Conservation (phyloP, 2,113 vertebrate species). For the Periophthalmus modestus region DNA sequence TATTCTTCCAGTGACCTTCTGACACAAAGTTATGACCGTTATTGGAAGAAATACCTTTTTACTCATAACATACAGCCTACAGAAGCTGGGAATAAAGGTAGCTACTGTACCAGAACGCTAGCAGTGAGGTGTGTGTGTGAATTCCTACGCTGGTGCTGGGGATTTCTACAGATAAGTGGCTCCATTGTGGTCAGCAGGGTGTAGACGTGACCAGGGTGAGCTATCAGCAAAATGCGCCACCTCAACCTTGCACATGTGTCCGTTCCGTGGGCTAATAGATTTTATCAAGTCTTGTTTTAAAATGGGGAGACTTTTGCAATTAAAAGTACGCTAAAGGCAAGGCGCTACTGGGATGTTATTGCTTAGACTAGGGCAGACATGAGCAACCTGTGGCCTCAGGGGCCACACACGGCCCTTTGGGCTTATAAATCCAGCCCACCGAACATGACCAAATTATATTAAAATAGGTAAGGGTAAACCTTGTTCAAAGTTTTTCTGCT, state of each 20-base stretch:
- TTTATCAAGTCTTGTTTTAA: background rate
- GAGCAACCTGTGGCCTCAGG: no score
- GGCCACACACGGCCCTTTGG: no score
- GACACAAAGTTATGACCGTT: background rate
- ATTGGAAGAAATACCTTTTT: conserved; percentile 6
- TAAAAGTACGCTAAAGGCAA: background rate
- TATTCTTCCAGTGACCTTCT: background rate
- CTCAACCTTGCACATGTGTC: background rate
- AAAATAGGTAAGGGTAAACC: no score
- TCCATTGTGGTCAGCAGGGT: conserved; percentile 37
- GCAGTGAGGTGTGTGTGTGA: background rate
- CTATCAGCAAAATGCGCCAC: conserved; percentile 26
- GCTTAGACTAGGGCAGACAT: no score
- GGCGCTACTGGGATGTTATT: background rate
- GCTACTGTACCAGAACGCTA: background rate
- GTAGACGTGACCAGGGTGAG: conserved; percentile 11
- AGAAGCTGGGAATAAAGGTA: no score
- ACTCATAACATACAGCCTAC: background rate
- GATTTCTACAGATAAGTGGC: conserved; percentile 36
- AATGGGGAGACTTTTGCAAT: background rate
- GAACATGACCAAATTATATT: no score
- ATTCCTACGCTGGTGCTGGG: conserved; percentile 8
- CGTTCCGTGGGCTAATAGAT: background rate
- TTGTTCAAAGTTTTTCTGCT: no score
- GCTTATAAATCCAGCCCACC: no score